These are phyloP conservation scores for Zele albiditarsus DNA, from an alignment of 2,888 invertebrate species.

Conservation along the genomic window DNA sequence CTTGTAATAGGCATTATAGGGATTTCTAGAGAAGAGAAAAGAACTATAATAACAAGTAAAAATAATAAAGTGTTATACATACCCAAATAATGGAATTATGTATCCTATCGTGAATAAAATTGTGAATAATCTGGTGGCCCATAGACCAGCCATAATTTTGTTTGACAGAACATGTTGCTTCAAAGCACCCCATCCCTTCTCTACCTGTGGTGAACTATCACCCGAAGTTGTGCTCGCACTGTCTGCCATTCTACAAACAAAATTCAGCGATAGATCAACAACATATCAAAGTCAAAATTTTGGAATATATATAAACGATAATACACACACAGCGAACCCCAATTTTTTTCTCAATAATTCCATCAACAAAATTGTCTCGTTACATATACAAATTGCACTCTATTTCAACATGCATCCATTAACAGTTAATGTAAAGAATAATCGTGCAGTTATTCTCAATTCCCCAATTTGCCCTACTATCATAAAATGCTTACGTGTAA, in stretches of 20 bases:
- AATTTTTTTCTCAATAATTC: not conserved
- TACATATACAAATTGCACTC: not conserved
- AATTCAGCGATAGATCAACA: not conserved
- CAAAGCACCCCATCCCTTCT: slow-evolving; percentile 78
- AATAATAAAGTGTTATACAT: slow-evolving; percentile 69
- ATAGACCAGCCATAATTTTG: slow-evolving; percentile 90
- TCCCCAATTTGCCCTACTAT: not conserved
- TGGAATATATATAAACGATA: not conserved
- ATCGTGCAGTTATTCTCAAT: slow-evolving; percentile 33
- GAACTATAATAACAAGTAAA: slow-evolving; percentile 24
- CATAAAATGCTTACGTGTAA: slow-evolving; percentile 36
- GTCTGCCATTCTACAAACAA: slow-evolving; percentile 62
- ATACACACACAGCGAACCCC: not conserved
- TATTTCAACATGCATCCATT: slow-evolving; percentile 31
- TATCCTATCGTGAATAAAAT: slow-evolving; percentile 89
- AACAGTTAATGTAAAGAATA: slow-evolving; percentile 39
- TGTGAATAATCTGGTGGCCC: slow-evolving; percentile 89
- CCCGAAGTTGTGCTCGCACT: slow-evolving; percentile 54
- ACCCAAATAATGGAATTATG: slow-evolving; percentile 92
- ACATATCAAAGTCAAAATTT: not conserved
- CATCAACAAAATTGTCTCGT: not conserved
- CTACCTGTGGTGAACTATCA: slow-evolving; percentile 54
- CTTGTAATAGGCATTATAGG: slow-evolving; percentile 90
- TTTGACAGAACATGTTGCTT: slow-evolving; percentile 85
- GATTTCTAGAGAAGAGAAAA: slow-evolving; percentile 75